Evolutionary conservation across 2,113 vertebrate species (phyloP).

Genomic region (Hydropotes inermis): DNA sequence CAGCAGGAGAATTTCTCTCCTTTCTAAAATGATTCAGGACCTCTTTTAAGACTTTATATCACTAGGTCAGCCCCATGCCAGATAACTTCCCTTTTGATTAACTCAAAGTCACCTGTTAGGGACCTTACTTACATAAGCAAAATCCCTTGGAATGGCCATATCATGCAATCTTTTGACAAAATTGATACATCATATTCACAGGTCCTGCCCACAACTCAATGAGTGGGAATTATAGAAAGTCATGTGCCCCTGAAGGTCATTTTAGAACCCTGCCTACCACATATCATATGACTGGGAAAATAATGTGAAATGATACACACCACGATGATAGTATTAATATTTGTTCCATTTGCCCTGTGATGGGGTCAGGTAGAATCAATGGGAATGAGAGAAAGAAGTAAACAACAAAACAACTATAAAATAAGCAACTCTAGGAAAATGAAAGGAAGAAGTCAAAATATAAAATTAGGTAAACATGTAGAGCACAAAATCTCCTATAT

Average conservation of each 20-base stretch:
- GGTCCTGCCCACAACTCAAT: neutral
- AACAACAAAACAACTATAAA: neutral
- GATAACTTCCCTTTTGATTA: neutral
- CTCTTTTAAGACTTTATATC: neutral
- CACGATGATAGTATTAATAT: neutral
- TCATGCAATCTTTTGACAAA: neutral
- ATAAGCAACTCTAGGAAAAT: neutral
- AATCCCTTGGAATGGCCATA: neutral
- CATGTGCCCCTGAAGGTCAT: neutral
- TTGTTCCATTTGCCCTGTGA: neutral
- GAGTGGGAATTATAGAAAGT: neutral
- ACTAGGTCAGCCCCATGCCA: neutral
- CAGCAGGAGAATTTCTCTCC: neutral
- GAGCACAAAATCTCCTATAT: neutral
- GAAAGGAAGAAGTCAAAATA: neutral
- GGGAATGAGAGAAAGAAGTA: neutral
- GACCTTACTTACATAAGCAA: neutral
- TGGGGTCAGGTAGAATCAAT: neutral
- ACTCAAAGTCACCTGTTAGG: neutral
- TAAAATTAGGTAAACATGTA: neutral
- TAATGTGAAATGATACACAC: neutral
- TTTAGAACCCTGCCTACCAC: neutral
- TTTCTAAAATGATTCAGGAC: neutral
- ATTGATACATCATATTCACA: neutral
- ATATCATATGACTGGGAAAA: neutral